Evolutionary conservation across 2,113 vertebrate genomes (phyloP), one percentile per base, ranked within the genome.

Genomic region (Macheiramphus alcinus): DNA sequence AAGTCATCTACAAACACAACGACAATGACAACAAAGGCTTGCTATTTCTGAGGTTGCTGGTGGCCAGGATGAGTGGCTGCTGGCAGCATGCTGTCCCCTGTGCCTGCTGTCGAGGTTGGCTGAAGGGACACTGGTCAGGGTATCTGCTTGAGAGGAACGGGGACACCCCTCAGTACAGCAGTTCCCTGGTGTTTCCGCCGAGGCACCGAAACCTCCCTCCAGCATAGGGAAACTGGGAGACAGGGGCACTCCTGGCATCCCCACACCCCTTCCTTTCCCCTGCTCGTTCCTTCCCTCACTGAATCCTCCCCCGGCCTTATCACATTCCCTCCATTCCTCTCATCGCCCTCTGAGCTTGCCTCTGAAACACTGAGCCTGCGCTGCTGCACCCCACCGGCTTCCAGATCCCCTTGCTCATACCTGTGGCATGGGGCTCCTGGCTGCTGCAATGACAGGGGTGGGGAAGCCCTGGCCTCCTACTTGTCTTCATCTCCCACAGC

Each of bases 241-340:
- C 12, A 52, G 58, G 16, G 20, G 38, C 38, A 80, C 25, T 89
- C 40, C 56, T 81, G 61, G 21, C 18, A 40, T 87, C 66, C 61
- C 18, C 23, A 81, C 34, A 58, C 4, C 3, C 21, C 10, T 19
- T 86, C 38, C 65, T 83, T 90, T 71, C 34, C n/a, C 13, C 14
- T 73, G 29, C 38, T 71, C 13, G 2, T 52, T 94, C 67, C 25
- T 94, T 91, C 78, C 58, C 75, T 89, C 5, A 2, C 55, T 0
- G 1, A 93, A 80, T 86, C 79, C 86, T 95, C 74, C 78, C 83
- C 26, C 4, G 1, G 68, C 76, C 86, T 97, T 97, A 94, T 95
- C 95, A 91, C 93, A 96, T 97, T 97, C 94, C 58, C 86, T 94
- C 92, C 94, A 95, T 97, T 97, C 97, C 86, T 96, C 83, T 90